Evolutionary conservation across 2,113 vertebrate species (phyloP), one percentile per base, ranked within the genome.

Genomic region (Rhinichthys klamathensis): DNA sequence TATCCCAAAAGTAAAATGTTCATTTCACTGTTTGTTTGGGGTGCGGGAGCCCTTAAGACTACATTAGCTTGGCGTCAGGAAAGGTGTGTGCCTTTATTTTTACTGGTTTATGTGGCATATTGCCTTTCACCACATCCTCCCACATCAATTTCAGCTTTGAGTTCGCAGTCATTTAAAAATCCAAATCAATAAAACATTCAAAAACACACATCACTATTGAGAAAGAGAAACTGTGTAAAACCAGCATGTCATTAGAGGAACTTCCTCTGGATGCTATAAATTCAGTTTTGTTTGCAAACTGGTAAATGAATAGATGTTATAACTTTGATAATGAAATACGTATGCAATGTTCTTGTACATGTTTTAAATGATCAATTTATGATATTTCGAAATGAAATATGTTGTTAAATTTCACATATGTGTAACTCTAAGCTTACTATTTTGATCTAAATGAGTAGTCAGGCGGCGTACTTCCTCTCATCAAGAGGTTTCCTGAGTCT

Each of bases 401-500:
- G 6, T 54, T 11, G n/a, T 9, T 58, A 32, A 25, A 72, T 32
- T 84, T 41, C 21, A 44, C 30, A 44, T 16, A 54, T 46, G n/a
- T 25, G 75, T 25, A 80, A 16, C 16, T 49, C 41, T 30, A 60
- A 61, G 7, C 21, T 25, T 65, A 16, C 41, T 63, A 35, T 80
- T 80, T 86, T 67, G 6, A 13, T 56, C 16, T 9, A 61, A 72
- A 21, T 38, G 77, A 81, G 25, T 32, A 81, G 85, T 80, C 27
- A 70, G 32, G 23, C 76, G 77, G 78, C 67, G 63, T 80, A 89
- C 82, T 89, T 89, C 89, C 89, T 60, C 78, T 77, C 41, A 38
- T 65, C 65, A 74, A 67, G 46, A 84, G 75, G 87, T 86, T 90
- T 90, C 89, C 89, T 90, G 87, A 77, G 7, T 86, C 2, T 83